phyloP scores from a whole-genome alignment of 1,140 invertebrate species.

The Sinonovacula constricta region DNA sequence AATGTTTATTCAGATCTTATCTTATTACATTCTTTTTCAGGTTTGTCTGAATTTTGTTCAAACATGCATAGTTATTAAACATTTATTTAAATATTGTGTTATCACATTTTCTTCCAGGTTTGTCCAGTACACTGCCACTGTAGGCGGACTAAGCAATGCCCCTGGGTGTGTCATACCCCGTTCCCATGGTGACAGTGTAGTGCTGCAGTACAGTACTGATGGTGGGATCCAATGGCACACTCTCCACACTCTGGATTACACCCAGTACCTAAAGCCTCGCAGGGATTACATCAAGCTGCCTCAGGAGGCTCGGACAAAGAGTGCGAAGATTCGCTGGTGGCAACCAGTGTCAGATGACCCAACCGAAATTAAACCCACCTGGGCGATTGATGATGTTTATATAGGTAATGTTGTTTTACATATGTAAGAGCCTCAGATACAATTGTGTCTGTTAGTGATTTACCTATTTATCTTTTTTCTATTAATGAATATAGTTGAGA shows the following conservation, averaged over 20 bases:
- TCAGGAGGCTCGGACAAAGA: conserved; percentile 69
- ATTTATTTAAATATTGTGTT: no score
- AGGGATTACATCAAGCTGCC: conserved; percentile 78
- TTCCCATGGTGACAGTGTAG: conserved; percentile 67
- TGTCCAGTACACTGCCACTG: conserved; percentile 71
- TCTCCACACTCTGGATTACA: conserved; percentile 76
- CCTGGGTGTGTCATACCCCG: conserved; percentile 57
- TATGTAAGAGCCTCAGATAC: neutral
- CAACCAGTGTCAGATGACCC: conserved; percentile 66
- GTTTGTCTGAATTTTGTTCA: no score
- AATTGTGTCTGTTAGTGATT: no score
- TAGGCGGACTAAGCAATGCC: conserved; percentile 63
- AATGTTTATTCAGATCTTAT: no score
- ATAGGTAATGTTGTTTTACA: conserved; percentile 66
- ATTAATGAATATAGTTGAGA: no score
- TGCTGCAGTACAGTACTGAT: conserved; percentile 72
- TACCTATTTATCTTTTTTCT: no score
- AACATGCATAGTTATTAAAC: no score
- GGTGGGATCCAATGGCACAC: conserved; percentile 78
- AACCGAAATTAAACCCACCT: conserved; percentile 65
- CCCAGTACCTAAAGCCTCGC: conserved; percentile 68
- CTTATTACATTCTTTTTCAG: no score
- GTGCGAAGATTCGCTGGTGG: conserved; percentile 77
- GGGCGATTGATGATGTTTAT: conserved; percentile 79
- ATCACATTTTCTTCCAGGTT: no score